A percentile compares a stretch with the other conserved stretches of the same genome.
Evolutionary conservation across 2,888 invertebrate species (phyloP).

Genomic region (Pristionchus mayeri): DNA sequence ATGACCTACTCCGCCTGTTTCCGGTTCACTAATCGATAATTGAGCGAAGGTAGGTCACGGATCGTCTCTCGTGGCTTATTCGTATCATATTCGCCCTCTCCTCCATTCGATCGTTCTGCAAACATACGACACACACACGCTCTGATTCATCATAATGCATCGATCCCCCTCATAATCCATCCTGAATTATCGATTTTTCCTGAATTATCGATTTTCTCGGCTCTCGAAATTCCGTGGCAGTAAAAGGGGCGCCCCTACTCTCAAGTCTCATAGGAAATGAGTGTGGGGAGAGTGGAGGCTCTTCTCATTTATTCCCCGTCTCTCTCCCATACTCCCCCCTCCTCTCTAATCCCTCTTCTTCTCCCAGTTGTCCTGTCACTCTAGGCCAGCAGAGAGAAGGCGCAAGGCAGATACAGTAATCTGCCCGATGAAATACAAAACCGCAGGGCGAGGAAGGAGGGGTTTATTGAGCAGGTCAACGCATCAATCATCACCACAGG

Average conservation of each 20-base stretch:
- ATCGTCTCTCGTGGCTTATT: neutral
- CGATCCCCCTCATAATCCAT: neutral
- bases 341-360: conserved; percentile 43
- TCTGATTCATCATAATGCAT: conserved; percentile 13
- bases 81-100: conserved; percentile 24
- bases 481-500: neutral
- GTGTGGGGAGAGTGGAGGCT: neutral
- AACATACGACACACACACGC: neutral
- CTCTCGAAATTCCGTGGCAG: neutral
- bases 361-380: conserved; percentile 27
- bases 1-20: neutral
- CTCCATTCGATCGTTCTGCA: neutral
- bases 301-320: conserved; percentile 36
- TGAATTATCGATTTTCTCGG: neutral
- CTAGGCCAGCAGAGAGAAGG: conserved; percentile 6
- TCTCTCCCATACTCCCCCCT: neutral
- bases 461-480: neutral
- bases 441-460: neutral
- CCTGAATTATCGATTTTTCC: neutral
- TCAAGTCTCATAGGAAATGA: conserved; percentile 37
- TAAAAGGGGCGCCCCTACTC: neutral
- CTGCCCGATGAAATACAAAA: neutral
- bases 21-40: neutral
- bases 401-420: conserved; percentile 24
- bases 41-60: neutral